Evolutionary conservation across 2,113 vertebrate genomes (phyloP).

Genomic region (Saguinus imperator): DNA sequence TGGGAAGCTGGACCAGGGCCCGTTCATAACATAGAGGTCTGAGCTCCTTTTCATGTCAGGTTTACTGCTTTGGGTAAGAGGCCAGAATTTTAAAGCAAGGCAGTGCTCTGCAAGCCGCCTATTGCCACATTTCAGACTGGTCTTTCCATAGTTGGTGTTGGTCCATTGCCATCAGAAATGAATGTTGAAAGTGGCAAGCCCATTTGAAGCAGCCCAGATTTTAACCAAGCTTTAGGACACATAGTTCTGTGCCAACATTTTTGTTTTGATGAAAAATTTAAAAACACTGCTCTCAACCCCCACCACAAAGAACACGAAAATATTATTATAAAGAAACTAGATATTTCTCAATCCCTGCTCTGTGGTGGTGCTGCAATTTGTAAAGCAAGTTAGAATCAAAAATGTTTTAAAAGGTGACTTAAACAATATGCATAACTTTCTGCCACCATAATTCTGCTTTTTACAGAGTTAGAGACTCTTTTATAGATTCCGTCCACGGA

Average conservation of each 20-base stretch:
- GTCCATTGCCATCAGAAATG: neutral
- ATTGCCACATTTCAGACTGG: neutral
- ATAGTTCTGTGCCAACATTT: slow-evolving; percentile 33
- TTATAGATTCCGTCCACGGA: too few species aligned
- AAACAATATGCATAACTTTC: neutral
- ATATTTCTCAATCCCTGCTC: neutral
- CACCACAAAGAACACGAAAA: slow-evolving; percentile 42
- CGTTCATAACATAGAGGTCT: neutral
- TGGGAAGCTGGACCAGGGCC: neutral
- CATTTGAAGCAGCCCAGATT: neutral
- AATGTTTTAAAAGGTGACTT: neutral
- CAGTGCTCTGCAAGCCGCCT: neutral
- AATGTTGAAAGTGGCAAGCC: neutral
- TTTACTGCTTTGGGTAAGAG: neutral
- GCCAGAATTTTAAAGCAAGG: neutral
- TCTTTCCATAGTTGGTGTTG: neutral
- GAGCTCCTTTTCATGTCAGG: neutral
- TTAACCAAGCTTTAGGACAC: neutral
- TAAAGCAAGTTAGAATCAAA: slow-evolving; percentile 10
- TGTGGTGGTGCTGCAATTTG: neutral
- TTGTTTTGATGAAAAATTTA: slow-evolving; percentile 59
- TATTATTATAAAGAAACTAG: slow-evolving; percentile 55
- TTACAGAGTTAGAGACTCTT: neutral
- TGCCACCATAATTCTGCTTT: neutral
- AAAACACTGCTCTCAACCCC: neutral